These are phyloP conservation scores for Pterocles gutturalis DNA, from an alignment of 2,113 vertebrate genomes.

Conservation along the genomic window DNA sequence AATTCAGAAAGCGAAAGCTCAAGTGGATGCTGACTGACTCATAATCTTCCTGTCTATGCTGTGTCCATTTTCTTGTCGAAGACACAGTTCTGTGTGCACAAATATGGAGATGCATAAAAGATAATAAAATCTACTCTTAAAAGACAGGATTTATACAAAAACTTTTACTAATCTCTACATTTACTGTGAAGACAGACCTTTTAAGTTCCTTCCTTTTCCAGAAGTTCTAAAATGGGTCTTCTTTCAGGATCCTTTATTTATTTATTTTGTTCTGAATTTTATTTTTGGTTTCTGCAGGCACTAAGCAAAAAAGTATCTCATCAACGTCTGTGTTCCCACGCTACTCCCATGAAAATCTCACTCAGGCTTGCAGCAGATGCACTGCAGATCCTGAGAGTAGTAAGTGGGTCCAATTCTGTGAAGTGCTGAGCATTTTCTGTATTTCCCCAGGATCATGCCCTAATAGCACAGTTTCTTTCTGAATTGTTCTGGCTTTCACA, in stretches of 20 bases:
- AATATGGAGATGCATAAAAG: not conserved
- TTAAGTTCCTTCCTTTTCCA: not conserved
- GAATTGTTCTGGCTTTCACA: constrained; percentile 1
- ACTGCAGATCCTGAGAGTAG: not conserved
- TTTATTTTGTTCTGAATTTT: constrained; percentile 23
- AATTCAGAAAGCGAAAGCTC: not conserved
- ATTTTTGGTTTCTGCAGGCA: constrained; percentile 25
- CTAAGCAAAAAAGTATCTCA: not conserved
- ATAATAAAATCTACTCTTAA: not conserved
- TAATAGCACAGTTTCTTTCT: not conserved
- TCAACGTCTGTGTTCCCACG: not conserved
- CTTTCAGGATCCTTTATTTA: not conserved
- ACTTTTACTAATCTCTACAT: not conserved
- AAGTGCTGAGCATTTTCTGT: not conserved
- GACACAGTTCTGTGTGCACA: not conserved
- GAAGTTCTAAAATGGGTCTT: not conserved
- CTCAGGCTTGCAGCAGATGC: constrained; percentile 2
- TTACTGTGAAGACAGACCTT: not conserved
- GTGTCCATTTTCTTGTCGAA: not conserved
- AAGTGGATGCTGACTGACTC: not conserved
- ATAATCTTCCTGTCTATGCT: not conserved
- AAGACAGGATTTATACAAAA: not conserved
- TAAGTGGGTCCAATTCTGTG: not conserved
- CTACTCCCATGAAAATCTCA: constrained; percentile 33
- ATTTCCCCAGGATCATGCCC: not conserved